Evolutionary conservation across 2,888 invertebrate genomes (phyloP).

Genomic region (Papilio demoleus): DNA sequence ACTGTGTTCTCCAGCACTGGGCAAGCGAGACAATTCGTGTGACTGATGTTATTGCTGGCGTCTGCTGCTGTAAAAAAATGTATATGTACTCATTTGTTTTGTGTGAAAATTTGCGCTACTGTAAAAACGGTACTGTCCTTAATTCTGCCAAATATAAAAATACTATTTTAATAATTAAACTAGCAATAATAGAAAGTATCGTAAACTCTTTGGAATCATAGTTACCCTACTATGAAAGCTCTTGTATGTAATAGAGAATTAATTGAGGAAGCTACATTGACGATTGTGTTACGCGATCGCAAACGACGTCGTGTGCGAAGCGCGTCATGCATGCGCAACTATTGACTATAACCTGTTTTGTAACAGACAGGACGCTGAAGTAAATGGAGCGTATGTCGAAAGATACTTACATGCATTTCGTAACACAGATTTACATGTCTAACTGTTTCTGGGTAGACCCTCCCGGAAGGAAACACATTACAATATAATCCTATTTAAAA

Average conservation of each 20-base stretch:
- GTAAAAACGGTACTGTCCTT: too few relatives aligned
- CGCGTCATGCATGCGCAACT: conserved; percentile 17
- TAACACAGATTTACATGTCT: neutral
- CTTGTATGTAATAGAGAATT: neutral
- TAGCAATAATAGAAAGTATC: conserved; percentile 1
- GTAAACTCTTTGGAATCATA: neutral
- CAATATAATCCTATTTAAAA: neutral
- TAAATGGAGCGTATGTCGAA: conserved; percentile 8
- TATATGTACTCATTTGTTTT: too few relatives aligned
- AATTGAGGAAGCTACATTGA: conserved; percentile 13
- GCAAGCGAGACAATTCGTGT: too few relatives aligned
- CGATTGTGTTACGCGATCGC: conserved; percentile 19
- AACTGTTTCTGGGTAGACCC: neutral
- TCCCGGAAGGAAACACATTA: neutral
- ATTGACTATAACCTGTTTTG: conserved; percentile 16
- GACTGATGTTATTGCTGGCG: too few relatives aligned
- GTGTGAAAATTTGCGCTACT: too few relatives aligned
- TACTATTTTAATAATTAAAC: too few relatives aligned
- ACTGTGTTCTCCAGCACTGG: too few relatives aligned
- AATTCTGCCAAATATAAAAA: too few relatives aligned
- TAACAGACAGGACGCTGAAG: neutral
- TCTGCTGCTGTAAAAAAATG: too few relatives aligned
- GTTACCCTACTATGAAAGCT: neutral
- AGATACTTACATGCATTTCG: conserved; percentile 14
- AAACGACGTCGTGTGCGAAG: conserved; percentile 16